Conservation (phyloP, 2,888 invertebrate genomes). For the Andrena haemorrhoa region DNA sequence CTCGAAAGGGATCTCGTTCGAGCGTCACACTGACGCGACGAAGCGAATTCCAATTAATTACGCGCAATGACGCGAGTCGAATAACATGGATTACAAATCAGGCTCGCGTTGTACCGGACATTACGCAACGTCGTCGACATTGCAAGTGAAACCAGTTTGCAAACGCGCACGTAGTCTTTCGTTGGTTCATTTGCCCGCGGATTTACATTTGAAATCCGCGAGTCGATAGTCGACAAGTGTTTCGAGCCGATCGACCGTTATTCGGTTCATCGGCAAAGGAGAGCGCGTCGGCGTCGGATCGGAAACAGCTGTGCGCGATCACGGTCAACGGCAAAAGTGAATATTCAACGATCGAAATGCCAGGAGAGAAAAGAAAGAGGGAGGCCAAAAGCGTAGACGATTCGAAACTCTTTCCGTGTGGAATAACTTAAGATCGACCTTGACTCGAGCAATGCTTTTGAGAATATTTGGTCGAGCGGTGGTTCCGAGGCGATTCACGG, state of each 20-base stretch:
- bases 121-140: constrained; percentile 66
- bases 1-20: constrained; percentile 20
- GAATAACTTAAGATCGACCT: constrained; percentile 16
- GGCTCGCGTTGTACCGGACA: constrained; percentile 47
- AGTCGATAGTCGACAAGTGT: constrained; percentile 23
- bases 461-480: background rate
- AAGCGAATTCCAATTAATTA: constrained; percentile 66
- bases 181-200: constrained; percentile 3
- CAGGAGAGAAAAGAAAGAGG: background rate
- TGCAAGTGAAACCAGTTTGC: constrained; percentile 66
- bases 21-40: constrained; percentile 25
- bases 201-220: constrained; percentile 19
- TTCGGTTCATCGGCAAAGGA: background rate
- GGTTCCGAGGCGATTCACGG: constrained; percentile 12
- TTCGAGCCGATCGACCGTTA: constrained; percentile 33
- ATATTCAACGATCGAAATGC: constrained; percentile 18
- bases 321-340: constrained; percentile 19
- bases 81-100: constrained; percentile 51
- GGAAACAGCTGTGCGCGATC: constrained; percentile 15
- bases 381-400: too few relatives aligned
- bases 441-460: constrained; percentile 21
- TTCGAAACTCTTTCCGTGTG: too few relatives aligned
- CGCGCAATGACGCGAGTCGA: constrained; percentile 59
- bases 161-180: constrained; percentile 35
- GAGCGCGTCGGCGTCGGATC: background rate